Evolutionary conservation across 1,140 invertebrate species (phyloP), one percentile per base, ranked within the genome.

Genomic region (Trialeurodes vaporariorum): DNA sequence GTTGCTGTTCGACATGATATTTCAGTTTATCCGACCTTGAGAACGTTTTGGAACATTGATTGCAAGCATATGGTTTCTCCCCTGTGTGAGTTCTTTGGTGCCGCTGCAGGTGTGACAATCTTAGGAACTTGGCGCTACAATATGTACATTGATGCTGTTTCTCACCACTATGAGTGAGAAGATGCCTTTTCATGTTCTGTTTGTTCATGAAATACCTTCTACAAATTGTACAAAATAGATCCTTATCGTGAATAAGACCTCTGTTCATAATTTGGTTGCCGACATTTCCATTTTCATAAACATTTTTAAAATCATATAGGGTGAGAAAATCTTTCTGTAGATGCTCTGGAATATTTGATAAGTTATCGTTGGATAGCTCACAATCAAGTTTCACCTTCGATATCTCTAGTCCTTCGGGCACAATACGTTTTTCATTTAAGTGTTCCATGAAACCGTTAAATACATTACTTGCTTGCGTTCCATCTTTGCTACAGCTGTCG

Each of bases 71-170:
- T 22, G 75, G 76, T 11, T 74, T 67, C 69, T 81, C 78, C 26
- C 79, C 78, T 13, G 78, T 79, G 71, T 81, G 80, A 5, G 78
- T 76, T 9, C 78, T 73, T 23, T 78, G 74, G 70, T 82, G 81
- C 61, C 78, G 77, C 67, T 78, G 78, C 70, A 81, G 75, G 67
- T 80, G 77, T 25, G 78, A 78, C 17, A 77, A 72, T 27, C 76
- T 73, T 26, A 76, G 73, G 71, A 82, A 82, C 2, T 76, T 73
- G 63, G 79, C 76, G 2, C 74, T 73, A 70, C 81, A 82, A 23
- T 78, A 75, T 11, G 76, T 74, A 69, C 81, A 82, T 62, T 75
- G 73, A 65, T 77, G 76, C 21, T 75, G 76, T 64, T 76, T 76
- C 26, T 77, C 75, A 13, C 77, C 77, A 11, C 75, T 77, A 70